A percentile compares a stretch with the other conserved stretches of the same genome.
Evolutionary conservation across 2,888 invertebrate genomes (phyloP).

Genomic region (Dryococelus australis): DNA sequence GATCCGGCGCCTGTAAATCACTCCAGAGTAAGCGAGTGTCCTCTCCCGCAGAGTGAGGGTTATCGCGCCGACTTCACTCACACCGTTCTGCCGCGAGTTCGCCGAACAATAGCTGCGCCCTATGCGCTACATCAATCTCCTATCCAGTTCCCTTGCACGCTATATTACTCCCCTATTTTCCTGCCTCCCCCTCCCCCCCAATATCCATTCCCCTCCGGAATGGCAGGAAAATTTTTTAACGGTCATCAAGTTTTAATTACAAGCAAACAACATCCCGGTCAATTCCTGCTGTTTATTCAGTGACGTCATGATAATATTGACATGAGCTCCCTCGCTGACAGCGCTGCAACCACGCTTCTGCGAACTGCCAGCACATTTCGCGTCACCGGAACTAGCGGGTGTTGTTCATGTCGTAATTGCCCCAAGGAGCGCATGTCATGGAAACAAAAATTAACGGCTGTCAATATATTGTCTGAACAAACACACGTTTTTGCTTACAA

Average conservation of each 20-base stretch:
- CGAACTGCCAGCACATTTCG: no score
- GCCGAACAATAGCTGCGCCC: no score
- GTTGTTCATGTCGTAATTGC: neutral
- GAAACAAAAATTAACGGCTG: neutral
- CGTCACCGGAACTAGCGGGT: no score
- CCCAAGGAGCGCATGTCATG: neutral
- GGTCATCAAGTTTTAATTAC: slow-evolving; percentile 4
- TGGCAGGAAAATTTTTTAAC: neutral
- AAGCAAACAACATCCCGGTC: neutral
- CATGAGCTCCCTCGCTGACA: neutral
- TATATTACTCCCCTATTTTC: neutral
- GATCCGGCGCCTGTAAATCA: no score
- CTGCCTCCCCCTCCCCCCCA: neutral
- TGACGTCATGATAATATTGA: neutral
- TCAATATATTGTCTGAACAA: neutral
- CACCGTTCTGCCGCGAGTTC: no score
- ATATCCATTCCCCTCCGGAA: neutral
- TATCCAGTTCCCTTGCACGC: neutral
- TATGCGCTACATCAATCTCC: neutral
- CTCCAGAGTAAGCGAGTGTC: no score
- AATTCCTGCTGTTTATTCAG: neutral
- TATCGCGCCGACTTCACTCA: no score
- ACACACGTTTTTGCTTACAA: neutral
- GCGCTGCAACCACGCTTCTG: neutral
- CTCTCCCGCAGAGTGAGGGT: no score